Base-by-base conservation (phyloP, 2,113 vertebrate species). In the Vireo altiloquus region DNA sequence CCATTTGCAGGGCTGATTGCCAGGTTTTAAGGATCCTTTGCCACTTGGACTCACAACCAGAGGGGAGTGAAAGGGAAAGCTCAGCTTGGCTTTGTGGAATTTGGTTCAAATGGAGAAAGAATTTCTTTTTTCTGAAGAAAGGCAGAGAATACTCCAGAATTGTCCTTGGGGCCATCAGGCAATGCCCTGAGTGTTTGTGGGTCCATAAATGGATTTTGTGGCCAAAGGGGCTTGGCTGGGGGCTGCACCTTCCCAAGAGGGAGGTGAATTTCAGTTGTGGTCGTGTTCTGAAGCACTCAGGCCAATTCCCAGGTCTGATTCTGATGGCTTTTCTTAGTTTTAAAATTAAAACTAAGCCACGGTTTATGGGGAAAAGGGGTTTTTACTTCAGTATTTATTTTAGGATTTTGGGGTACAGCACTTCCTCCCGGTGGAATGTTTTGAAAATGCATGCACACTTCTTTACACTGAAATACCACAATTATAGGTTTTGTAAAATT, bases 261-360 rank as follows among this genome's bases (percentile, higher is more conserved):
- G 15, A 23, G 1, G 0, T 0, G 4, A 0, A 1, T 27, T 83
- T 72, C 4, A 5, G 1, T 6, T 52, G 37, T 37, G 1, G 3
- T 18, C 11, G 4, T 33, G 25, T 44, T 75, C 78, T 23, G 39
- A 44, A 46, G 53, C 27, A 64, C 30, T 0, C 46, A 66, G 50
- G 20, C 18, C 2, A 46, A 11, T 78, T 8, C 56, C 77, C 60
- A 25, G 35, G 7, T 42, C 10, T 75, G 30, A 37, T 23, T 15
- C 40, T 15, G 39, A 12, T 39, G 39, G 9, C 39, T 39, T 39
- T 39, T 12, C 39, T 39, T 39, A 12, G 39, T 39, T 39, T 39
- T 39, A 39, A 39, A 39, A 39, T 39, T 39, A 39, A 39, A 39
- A 39, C 39, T 39, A 39, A 39, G 12, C 9, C 39, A 39, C 12